Evolutionary conservation across 2,113 vertebrate genomes (phyloP), one percentile per base, ranked within the genome.

Genomic region (Anoplopoma fimbria): DNA sequence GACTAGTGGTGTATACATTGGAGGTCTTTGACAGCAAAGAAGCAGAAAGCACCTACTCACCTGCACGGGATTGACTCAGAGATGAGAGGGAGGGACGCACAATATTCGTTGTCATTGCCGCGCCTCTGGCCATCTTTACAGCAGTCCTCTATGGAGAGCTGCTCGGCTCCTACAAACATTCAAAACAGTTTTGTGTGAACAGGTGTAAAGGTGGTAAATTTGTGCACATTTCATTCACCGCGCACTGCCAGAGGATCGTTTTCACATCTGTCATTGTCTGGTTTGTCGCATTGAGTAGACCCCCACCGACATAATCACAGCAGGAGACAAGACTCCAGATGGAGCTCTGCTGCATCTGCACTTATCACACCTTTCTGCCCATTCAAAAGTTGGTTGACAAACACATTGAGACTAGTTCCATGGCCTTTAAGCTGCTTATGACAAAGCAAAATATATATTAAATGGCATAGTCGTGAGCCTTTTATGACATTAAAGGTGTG

Each of bases 41-140:
- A 6, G 70, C 21, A 45, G 45, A 12, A 13, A 9, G 3, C 8
- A 19, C 77, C 1, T 14, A 53, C 83, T 42, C 91, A 99, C 98
- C 96, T 98, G 97, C 98, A 99, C 69, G 96, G 96, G 73, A 79
- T 92, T 47, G 96, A 96, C 38, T 91, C 95, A 0, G 96, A 95
- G 77, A 95, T 74, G 10, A 96, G 93, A 0, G 95, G 96, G 57
- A 97, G 87, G 1, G 94, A 90, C 4, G 92, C 60, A 75, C 98
- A 99, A 77, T 96, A 95, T 77, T 91, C 88, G 57, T 95, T 95
- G 57, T 95, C 87, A 1, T 71, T 94, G 62, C 95, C 98, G 82
- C 92, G 96, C 2, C 92, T 96, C 42, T 95, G 91, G 29, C 98
- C 98, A 5, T 97, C 95, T 5, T 95, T 92, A 82, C 98, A 99